Base-by-base conservation (phyloP, 2,888 invertebrate genomes). In the Drosophila phalerata region DNA sequence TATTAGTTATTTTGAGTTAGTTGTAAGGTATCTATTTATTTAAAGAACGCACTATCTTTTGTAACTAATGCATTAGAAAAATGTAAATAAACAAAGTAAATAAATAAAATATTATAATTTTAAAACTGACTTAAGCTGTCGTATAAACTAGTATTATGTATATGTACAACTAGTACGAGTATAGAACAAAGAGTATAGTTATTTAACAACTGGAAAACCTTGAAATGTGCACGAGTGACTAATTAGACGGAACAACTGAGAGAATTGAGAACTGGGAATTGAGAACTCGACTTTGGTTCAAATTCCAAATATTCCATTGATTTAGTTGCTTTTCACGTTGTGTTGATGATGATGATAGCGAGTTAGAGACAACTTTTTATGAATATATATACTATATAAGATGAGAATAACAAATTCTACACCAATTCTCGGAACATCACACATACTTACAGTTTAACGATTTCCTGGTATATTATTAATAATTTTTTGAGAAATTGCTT, bases 211-310 rank as follows among this genome's bases (percentile, higher is more conserved):
- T 80, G 72, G 79, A 89, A 83, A 86, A 89, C 86, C 86, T 86
- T 86, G 86, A 88, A 81, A 77, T 75, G 69, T 62, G 72, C 86
- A 89, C 90, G 77, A 75, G 73, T 87, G 85, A 70, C 86, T 88
- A 89, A 88, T 89, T 86, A 72, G 82, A 82, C 58, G 71, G 48
- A 57, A 13, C 42, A 32, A 40, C 28, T 70, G 43, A 22, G 38
- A 47, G 25, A 17, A n/a, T 8, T n/a, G 45, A 45, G 10, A 19
- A 11, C 45, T 22, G 48, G 25, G 43, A 11, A 42, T 22, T 43
- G 15, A 17, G 15, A 22, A 22, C 37, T 40, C 42, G 40, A n/a
- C 37, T 69, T 13, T 55, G 55, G 75, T 62, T 48, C 75, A 79
- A 64, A 63, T 76, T 79, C 64, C 74, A 73, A 61, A 40, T 49